phyloP scores from a whole-genome alignment of 2,113 vertebrate genomes.

The Colaptes auratus region DNA sequence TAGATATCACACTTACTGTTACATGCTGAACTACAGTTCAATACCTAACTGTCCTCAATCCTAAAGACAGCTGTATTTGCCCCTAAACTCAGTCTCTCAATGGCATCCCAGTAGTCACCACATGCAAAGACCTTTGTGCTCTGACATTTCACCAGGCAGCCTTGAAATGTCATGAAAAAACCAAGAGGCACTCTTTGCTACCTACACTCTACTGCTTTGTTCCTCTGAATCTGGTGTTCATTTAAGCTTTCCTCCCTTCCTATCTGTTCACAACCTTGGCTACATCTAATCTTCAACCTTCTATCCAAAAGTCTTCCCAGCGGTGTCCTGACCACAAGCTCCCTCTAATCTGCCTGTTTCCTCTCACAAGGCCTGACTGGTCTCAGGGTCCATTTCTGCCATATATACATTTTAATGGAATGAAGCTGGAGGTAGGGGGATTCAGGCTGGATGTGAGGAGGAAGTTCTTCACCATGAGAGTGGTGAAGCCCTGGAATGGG shows the following conservation, averaged over 20 bases:
- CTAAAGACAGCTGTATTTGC: not conserved
- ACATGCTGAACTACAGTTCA: not conserved
- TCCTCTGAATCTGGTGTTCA: not conserved
- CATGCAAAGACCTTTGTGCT: not conserved
- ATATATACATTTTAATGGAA: no score
- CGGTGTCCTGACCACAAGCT: not conserved
- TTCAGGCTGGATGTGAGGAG: no score
- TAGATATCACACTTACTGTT: not conserved
- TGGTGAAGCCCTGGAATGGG: no score
- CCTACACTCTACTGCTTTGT: not conserved
- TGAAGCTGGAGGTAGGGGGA: no score
- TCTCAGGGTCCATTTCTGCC: not conserved
- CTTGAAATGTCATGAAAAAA: not conserved
- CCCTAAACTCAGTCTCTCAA: not conserved
- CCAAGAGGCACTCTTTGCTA: constrained; percentile 13
- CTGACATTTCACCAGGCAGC: not conserved
- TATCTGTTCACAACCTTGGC: not conserved
- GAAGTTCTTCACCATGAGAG: no score
- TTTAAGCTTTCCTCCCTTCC: not conserved
- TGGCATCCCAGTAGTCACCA: not conserved
- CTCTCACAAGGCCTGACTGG: not conserved
- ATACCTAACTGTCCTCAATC: not conserved
- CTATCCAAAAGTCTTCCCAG: not conserved
- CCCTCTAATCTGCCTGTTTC: not conserved
- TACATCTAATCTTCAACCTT: not conserved